Evolutionary conservation across 2,113 vertebrate species (phyloP).

Genomic region (Panurus biarmicus): DNA sequence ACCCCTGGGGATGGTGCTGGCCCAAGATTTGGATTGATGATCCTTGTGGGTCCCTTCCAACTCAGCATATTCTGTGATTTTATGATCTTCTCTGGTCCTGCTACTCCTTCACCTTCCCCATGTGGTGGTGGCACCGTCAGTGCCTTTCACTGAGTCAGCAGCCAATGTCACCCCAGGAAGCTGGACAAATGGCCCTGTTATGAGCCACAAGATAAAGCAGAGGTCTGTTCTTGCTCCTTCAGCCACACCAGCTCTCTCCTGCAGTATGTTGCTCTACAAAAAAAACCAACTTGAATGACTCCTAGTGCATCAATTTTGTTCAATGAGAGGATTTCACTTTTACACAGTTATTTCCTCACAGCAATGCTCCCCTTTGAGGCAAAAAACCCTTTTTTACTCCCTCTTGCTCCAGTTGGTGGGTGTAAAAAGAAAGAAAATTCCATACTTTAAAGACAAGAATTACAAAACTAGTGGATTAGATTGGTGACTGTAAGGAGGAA

Average conservation of each 20-base stretch:
- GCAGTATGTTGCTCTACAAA: neutral
- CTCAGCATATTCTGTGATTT: neutral
- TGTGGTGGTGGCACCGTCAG: neutral
- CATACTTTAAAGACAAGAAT: neutral
- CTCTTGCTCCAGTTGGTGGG: neutral
- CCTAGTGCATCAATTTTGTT: neutral
- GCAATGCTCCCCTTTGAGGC: neutral
- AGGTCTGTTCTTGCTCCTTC: neutral
- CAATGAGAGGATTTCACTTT: neutral
- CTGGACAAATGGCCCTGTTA: accelerated
- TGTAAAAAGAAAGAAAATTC: neutral
- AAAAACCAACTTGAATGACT: neutral
- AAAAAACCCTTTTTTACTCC: neutral
- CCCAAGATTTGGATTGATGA: neutral
- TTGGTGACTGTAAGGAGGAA: neutral
- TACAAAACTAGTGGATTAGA: neutral
- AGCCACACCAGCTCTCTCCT: neutral
- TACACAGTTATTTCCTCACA: neutral
- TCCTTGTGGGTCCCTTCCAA: neutral
- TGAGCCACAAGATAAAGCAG: neutral
- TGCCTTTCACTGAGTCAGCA: neutral
- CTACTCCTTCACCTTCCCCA: neutral
- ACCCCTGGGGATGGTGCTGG: neutral
- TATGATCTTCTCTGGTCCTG: neutral
- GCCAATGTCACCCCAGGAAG: accelerated